Percentiles rank a stretch among this genome's conserved stretches.
These are phyloP conservation scores for Puffinus mauretanicus DNA, from an alignment of 2,113 vertebrate species.

Conservation along the genomic window DNA sequence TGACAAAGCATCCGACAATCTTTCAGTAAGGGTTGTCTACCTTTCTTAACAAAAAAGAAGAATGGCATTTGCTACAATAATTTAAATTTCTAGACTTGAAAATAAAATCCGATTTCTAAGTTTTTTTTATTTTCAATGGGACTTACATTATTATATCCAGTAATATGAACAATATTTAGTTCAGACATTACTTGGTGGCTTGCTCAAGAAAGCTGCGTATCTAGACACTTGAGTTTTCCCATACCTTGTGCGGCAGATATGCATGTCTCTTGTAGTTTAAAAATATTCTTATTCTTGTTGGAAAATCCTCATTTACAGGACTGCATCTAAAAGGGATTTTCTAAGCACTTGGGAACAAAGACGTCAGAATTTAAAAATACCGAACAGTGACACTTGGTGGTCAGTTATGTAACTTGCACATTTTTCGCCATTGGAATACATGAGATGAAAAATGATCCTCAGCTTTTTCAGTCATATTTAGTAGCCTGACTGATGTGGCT, in stretches of 20 bases:
- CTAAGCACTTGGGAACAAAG: slow-evolving; percentile 16
- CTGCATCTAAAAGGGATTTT: not conserved
- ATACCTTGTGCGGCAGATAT: not conserved
- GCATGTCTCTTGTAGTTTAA: not conserved
- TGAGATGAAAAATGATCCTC: not conserved
- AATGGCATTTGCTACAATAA: not conserved
- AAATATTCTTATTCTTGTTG: not conserved
- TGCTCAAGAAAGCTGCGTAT: not conserved
- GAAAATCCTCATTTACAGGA: not conserved
- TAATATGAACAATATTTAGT: not conserved
- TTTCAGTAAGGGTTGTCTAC: not conserved
- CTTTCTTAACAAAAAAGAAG: not conserved
- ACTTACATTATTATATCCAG: not conserved
- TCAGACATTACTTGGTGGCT: not conserved
- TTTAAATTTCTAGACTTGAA: not conserved
- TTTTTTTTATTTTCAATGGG: not conserved
- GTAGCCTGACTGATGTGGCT: not conserved
- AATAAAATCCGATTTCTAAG: not conserved
- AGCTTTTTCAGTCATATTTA: not conserved
- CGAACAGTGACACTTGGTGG: slow-evolving; percentile 48
- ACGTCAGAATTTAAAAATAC: slow-evolving; percentile 27
- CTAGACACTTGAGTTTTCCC: not conserved
- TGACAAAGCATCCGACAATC: not conserved
- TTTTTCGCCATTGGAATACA: not conserved
- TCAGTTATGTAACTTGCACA: slow-evolving; percentile 40